Conservation (phyloP, 2,113 vertebrate genomes). For the Lophura nycthemera region DNA sequence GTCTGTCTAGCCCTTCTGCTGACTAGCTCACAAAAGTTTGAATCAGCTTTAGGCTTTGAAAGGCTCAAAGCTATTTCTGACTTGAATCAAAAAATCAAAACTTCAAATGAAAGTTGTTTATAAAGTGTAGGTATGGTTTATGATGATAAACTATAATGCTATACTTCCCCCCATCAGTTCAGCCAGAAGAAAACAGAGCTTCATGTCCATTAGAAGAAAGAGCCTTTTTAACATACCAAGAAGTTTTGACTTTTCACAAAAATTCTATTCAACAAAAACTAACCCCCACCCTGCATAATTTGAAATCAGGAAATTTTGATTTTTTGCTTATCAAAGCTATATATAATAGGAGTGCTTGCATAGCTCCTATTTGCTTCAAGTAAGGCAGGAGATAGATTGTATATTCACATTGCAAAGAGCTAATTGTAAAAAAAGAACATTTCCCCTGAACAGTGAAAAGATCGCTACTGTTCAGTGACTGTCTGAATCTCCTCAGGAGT, state of each 20-base stretch:
- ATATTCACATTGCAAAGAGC: neutral
- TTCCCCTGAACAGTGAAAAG: neutral
- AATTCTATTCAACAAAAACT: neutral
- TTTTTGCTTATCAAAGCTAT: neutral
- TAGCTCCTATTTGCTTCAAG: neutral
- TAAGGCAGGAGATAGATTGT: neutral
- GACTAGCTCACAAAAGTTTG: neutral
- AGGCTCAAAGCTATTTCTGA: neutral
- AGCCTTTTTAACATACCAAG: neutral
- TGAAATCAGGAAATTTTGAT: neutral
- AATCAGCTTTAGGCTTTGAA: neutral
- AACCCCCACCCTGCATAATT: neutral
- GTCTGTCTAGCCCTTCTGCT: neutral
- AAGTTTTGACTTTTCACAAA: neutral
- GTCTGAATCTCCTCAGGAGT: neutral
- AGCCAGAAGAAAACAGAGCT: neutral
- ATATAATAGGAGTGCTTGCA: neutral
- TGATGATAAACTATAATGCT: neutral
- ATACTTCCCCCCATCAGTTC: neutral
- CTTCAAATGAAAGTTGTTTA: rapidly evolving
- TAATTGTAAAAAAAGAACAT: neutral
- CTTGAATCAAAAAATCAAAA: neutral
- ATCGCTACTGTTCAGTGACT: neutral
- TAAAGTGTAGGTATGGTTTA: neutral
- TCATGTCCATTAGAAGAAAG: neutral